Conservation (phyloP, 2,797 vertebrate genomes). For the Gallinago stenura region DNA sequence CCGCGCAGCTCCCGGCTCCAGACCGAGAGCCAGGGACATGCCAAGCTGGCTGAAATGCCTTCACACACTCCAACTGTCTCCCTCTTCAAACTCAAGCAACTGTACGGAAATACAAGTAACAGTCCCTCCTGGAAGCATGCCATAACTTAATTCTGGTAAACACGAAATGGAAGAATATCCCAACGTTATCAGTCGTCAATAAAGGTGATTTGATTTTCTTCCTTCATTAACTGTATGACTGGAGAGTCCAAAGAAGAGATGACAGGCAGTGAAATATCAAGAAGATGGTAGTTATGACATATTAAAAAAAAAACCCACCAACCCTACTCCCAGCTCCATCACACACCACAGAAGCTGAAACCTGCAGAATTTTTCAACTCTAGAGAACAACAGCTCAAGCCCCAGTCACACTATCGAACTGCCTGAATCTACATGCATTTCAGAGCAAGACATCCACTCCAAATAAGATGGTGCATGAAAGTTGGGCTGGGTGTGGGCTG, state of each 20-base stretch:
- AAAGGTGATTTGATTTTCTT: neutral
- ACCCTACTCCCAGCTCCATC: neutral
- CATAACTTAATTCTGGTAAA: neutral
- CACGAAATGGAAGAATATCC: neutral
- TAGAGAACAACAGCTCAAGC: neutral
- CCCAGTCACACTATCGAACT: neutral
- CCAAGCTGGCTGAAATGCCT: neutral
- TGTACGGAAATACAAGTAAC: neutral
- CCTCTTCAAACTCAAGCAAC: neutral
- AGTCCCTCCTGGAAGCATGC: neutral
- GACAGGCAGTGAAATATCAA: neutral
- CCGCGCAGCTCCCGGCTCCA: neutral
- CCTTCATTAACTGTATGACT: neutral
- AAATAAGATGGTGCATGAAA: neutral
- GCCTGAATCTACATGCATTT: neutral
- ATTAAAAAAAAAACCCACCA: neutral
- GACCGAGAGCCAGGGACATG: neutral
- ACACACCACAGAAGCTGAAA: neutral
- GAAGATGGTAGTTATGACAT: neutral
- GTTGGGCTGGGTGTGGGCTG: neutral
- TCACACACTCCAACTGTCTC: neutral
- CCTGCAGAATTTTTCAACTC: neutral
- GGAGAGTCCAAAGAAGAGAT: neutral
- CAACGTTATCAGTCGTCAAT: neutral
- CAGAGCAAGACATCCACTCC: neutral